These are phyloP conservation scores for Lemur catta DNA, from an alignment of 2,797 vertebrate genomes.

Conservation along the genomic window DNA sequence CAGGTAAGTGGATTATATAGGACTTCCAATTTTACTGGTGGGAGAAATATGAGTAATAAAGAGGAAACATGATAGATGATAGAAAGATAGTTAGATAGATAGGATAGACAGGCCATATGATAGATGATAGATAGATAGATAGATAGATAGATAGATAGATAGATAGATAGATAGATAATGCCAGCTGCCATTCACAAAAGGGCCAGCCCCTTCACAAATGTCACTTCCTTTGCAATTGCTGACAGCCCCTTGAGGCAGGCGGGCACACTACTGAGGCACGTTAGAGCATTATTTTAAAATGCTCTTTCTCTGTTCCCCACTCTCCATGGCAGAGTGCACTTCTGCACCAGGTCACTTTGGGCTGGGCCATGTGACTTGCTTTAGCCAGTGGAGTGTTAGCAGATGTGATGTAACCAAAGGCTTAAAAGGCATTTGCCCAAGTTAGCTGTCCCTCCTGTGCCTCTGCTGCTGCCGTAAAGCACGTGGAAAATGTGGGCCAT, in stretches of 20 bases:
- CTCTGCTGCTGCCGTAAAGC: background rate
- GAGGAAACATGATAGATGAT: no score
- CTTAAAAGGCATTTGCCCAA: background rate
- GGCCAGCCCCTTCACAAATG: background rate
- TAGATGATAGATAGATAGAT: no score
- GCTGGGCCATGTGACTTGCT: background rate
- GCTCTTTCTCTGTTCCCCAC: rapidly evolving
- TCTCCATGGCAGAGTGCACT: rapidly evolving
- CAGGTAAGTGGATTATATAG: no score
- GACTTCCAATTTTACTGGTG: no score
- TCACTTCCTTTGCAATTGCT: no score
- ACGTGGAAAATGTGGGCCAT: background rate
- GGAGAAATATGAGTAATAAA: no score
- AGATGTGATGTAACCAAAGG: background rate
- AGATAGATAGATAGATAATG: no score
- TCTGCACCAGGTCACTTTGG: background rate
- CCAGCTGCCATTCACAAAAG: background rate
- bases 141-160: background rate
- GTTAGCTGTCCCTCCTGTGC: background rate
- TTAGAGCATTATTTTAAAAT: background rate
- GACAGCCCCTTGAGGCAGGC: background rate
- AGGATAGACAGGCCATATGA: background rate
- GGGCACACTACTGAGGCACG: background rate
- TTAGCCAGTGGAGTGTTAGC: background rate
- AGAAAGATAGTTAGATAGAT: background rate